Evolutionary conservation across 2,113 vertebrate genomes (phyloP), one percentile per base, ranked within the genome.

Genomic region (Polypterus senegalus): DNA sequence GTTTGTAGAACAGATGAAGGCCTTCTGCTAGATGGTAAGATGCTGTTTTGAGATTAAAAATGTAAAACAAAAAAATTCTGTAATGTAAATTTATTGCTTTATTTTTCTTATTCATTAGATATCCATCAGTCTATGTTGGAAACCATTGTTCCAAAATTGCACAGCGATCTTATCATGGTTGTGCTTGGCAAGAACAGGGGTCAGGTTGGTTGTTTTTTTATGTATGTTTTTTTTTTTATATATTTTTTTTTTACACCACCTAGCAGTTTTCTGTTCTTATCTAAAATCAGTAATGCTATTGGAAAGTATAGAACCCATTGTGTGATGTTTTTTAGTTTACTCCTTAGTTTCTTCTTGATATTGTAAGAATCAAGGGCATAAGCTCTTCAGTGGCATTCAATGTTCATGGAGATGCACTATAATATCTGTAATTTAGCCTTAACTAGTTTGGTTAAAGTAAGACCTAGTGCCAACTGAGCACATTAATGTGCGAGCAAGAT

Each of bases 1-100:
- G 85, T 91, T 10, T 94, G 92, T 77, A 83, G 86, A 60, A 91
- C 89, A n/a, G 91, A 92, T 43, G 84, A 87, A 66, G 91, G 90
- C 51, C 76, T 72, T 56, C 64, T 95, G 59, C 65, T 94, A 47
- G 92, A 94, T 46, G 88, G 92, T 93, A 71, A 80, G 77, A 68
- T 53, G 8, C 46, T 44, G n/a, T n/a, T 4, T 7, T 60, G 6
- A 54, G 5, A 54, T 8, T 8, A 5, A 54, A 8, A 8, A 8
- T 54, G 53, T 5, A 54, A 54, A 8, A 8, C 8, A 8, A 54
- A 8, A 8, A 54, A 54, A 8, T 5, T 8, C n/a, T n/a, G n/a
- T n/a, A 3, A 5, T 46, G 6, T 8, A 7, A 5, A 27, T 6
- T 27, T 5, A n/a, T 3, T n/a, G 7, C 1, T 63, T 47, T 43